Evolutionary conservation across 2,113 vertebrate genomes (phyloP).

Genomic region (Ceyx melanurus): DNA sequence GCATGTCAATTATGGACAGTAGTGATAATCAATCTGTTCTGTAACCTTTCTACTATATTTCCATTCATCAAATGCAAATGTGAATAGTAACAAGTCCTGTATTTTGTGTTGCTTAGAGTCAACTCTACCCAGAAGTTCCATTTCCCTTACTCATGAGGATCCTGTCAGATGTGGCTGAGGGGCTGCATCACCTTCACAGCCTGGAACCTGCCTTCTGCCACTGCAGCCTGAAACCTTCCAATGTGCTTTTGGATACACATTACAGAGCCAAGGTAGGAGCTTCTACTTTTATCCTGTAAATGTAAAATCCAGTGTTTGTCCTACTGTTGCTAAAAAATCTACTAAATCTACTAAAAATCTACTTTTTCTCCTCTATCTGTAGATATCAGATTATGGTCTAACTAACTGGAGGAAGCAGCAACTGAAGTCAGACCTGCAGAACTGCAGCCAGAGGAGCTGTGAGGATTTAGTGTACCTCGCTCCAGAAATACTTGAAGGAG

Average conservation of each 20-base stretch:
- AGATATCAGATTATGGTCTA: constrained; percentile 66
- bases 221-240: constrained; percentile 73
- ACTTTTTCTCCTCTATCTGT: background rate
- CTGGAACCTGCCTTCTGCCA: constrained; percentile 46
- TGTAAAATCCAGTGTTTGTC: background rate
- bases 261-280: constrained; percentile 75
- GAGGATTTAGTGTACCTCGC: constrained; percentile 56
- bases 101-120: constrained; percentile 41
- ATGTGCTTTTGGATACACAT: constrained; percentile 71
- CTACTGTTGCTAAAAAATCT: background rate
- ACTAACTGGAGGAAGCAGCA: constrained; percentile 38
- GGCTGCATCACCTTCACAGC: constrained; percentile 71
- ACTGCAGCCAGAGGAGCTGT: background rate
- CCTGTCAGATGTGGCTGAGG: constrained; percentile 71
- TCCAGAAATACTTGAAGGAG: constrained; percentile 61
- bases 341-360: background rate
- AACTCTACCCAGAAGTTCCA: constrained; percentile 67
- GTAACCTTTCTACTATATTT: background rate
- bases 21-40: background rate
- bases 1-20: background rate
- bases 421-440: constrained; percentile 11
- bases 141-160: constrained; percentile 63
- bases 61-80: background rate
- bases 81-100: background rate
- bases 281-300: background rate